Evolutionary conservation across 2,888 invertebrate genomes (phyloP).

Genomic region (Troides helena): DNA sequence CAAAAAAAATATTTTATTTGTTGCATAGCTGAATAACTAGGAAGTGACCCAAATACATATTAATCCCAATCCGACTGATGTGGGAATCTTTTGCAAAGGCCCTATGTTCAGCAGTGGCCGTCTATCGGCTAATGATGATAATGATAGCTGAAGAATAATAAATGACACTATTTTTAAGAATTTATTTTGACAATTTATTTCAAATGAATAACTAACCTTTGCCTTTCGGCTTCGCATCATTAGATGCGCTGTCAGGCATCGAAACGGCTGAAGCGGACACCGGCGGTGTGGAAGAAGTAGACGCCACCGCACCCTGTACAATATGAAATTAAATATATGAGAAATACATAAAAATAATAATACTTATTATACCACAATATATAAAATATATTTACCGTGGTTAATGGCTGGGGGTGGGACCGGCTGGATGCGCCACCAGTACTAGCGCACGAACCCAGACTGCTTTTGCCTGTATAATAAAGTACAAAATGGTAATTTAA

Average conservation of each 20-base stretch:
- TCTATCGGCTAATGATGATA: no score
- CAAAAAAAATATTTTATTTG: no score
- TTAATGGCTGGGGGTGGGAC: conserved; percentile 74
- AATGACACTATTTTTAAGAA: no score
- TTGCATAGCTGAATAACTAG: no score
- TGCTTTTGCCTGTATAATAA: conserved; percentile 70
- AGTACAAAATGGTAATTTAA: background rate
- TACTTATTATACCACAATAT: conserved; percentile 3
- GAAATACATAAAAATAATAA: background rate
- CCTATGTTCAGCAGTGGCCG: no score
- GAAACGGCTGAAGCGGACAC: conserved; percentile 64
- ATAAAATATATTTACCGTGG: conserved; percentile 57
- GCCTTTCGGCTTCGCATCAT: conserved; percentile 71
- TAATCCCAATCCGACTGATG: no score
- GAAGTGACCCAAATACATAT: no score
- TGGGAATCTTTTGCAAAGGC: no score
- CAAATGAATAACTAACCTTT: conserved; percentile 55
- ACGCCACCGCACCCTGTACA: conserved; percentile 72
- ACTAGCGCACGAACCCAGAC: conserved; percentile 86
- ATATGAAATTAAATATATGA: conserved; percentile 1
- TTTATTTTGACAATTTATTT: background rate
- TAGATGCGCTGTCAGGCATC: conserved; percentile 71
- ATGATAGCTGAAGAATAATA: no score
- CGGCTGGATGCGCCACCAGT: conserved; percentile 77
- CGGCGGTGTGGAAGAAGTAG: conserved; percentile 75